Base-by-base conservation (phyloP, 64 coral and sea anemone species). In the Pachyseris speciosa region DNA sequence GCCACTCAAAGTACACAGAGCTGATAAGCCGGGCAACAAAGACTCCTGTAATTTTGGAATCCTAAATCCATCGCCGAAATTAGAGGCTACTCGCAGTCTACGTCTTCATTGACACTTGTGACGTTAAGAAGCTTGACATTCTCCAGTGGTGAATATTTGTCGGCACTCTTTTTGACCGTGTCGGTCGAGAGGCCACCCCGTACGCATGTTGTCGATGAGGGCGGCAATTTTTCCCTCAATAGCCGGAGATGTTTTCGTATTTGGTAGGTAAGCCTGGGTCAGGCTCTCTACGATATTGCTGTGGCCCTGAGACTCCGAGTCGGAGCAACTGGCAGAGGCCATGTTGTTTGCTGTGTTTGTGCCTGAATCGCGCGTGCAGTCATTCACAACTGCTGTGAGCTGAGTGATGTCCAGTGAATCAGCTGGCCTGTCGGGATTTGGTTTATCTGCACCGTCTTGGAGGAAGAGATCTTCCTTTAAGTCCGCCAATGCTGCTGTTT, bases 91-190 rank as follows among this genome's bases (percentile, higher is more conserved):
- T n/a, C n/a, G n/a, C n/a, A n/a, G 17, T 20, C 26, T 53, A 24
- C 76, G 9, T 61, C 30, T 83, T 43, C 64, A 27, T 12, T 66
- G 12, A 1, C 83, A 34, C 26, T 63, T 58, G 47, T 32, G 51
- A 64, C 57, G 40, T n/a, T 66, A 2, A 90, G 53, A 5, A 16
- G 13, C 26, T 32, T 63, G 32, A 59, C 28, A 75, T 90, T 90
- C 43, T 78, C 87, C 39, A 15, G 74, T 4, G 74, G 38, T 15
- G 57, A 24, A 30, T 69, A 90, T 69, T 80, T 90, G 15, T 76
- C 61, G 38, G n/a, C 25, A 7, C 41, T 74, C 60, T 44, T 40
- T 80, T 90, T 80, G 4, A 29, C 33, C 17, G 86, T 89, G 52
- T 89, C 37, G 20, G 69, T 37, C 19, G 5, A 69, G 36, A 86